Evolutionary conservation across 2,888 invertebrate species (phyloP), one percentile per base, ranked within the genome.

Genomic region (Sceliomorpha sp.): DNA sequence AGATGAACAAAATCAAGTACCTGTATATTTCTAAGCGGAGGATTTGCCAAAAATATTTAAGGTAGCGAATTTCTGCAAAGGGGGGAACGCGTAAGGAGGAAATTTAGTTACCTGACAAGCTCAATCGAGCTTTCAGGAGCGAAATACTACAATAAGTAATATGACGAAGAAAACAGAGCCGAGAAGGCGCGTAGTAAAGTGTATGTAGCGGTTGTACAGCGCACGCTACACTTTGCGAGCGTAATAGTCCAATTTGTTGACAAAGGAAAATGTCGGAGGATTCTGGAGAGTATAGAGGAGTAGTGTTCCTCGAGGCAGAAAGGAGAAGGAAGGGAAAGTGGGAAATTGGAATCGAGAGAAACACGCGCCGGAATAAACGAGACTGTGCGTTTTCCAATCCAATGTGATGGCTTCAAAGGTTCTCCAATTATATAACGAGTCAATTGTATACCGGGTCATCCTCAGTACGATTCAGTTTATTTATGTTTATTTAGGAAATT

Each of bases 231-330:
- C 67, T 64, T 70, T 72, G 62, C 70, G 56, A 63, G 50, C 72
- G 82, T 81, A 80, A 85, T 82, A 82, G 82, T 83, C 81, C 83
- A 84, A 85, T 85, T 84, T 83, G 75, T 72, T 67, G 71, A 78
- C 75, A 84, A 84, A 81, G 79, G 77, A 82, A 85, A 82, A 83
- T 80, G 77, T 74, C 70, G 69, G 71, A 76, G 75, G 70, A 62
- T 64, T 59, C 63, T 67, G 44, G 58, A 70, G 71, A 69, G 48
- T 58, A 48, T 42, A 48, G 63, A 29, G 53, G 68, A 58, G 69
- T 59, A 37, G 51, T 50, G 55, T 63, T 60, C 40, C 51, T 45
- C 55, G 47, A 64, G 51, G 63, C 48, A 34, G 62, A 66, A 64
- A 56, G 32, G 53, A 44, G 51, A 32, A 47, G 63, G 53, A 59